Evolutionary conservation across 2,113 vertebrate species (phyloP), one percentile per base, ranked within the genome.

Genomic region (Leucoraja erinaceus): DNA sequence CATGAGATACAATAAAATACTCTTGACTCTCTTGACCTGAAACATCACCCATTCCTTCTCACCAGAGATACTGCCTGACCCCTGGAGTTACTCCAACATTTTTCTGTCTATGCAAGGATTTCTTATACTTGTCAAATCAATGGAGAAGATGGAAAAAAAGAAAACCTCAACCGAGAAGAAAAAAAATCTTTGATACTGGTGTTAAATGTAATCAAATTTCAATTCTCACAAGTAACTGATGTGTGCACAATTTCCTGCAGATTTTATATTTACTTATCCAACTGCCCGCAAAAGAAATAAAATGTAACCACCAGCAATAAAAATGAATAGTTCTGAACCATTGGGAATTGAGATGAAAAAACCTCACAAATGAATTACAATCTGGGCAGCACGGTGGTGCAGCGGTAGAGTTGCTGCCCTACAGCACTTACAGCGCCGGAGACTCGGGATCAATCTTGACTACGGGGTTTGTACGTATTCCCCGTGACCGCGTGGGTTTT

Each of bases 281-380:
- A 79, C 31, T 93, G 93, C 76, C 38, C 93, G 93, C 93, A 84
- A 93, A 72, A 93, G 56, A 93, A 93, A 93, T 77, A 59, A 93
- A 93, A 79, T 83, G 93, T 93, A 93, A 84, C 68, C 81, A 90
- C 18, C 72, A 93, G 88, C 93, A 74, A 72, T 88, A 74, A 47
- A 20, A 81, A 28, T 79, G 18, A 68, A 72, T 83, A 88, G 22
- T 75, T 72, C 12, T 22, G 20, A 72, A 54, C 68, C 38, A 8
- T 72, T 91, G 68, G 70, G 38, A 74, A 91, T 12, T 38, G 5
- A 31, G 10, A 72, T 28, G 10, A 8, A 38, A 68, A 47, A 54
- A 61, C 16, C 59, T 0, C 12, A 14, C 4, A 5, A 20, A n/a
- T 7, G 20, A 66, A 18, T 31, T 14, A 66, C 31, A 31, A 31